Base-by-base conservation (phyloP, 2,888 invertebrate species). In the Allolobophora icterica region DNA sequence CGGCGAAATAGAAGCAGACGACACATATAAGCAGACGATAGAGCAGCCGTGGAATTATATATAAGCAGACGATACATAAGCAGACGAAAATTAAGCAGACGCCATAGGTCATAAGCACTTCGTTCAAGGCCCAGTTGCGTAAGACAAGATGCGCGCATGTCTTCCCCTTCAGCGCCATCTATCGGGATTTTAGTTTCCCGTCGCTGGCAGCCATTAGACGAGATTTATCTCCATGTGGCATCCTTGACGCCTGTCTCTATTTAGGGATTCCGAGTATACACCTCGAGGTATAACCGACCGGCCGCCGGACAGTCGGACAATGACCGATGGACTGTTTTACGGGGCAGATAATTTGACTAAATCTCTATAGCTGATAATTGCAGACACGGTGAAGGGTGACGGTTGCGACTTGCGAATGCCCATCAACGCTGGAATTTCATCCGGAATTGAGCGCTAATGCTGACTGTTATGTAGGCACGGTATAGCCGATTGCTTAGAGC, bases 321-420 rank as follows among this genome's bases (percentile, higher is more conserved):
- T 71, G 17, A 30, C 71, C 71, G n/a, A 30, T n/a, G 30, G 71
- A 71, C 71, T 11, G 13, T n/a, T n/a, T 71, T 71, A 71, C 30
- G 8, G 71, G 8, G n/a, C 30, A n/a, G 71, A 71, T 71, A n/a
- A 71, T 71, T 71, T 30, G 71, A n/a, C 71, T 71, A 71, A 71
- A 71, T 71, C 71, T 71, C 71, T n/a, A n/a, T 58, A 30, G 58
- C 58, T n/a, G 71, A n/a, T 71, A 71, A 71, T 71, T 71, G n/a
- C 71, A 5, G 8, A 71, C 30, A 17, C 71, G 71, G n/a, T 71
- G 71, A 52, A 52, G 11, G 52, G 52, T 24, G 71, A 71, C 17
- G 4, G 71, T 1, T 71, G 52, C 4, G 21, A 45, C n/a, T n/a
- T n/a, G 13, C 42, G 13, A 52, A 45, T 11, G 15, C 15, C 5